A percentile compares a stretch with the other conserved stretches of the same genome.
phyloP scores from a whole-genome alignment of 2,113 vertebrate species.

The Ailuropoda melanoleuca region DNA sequence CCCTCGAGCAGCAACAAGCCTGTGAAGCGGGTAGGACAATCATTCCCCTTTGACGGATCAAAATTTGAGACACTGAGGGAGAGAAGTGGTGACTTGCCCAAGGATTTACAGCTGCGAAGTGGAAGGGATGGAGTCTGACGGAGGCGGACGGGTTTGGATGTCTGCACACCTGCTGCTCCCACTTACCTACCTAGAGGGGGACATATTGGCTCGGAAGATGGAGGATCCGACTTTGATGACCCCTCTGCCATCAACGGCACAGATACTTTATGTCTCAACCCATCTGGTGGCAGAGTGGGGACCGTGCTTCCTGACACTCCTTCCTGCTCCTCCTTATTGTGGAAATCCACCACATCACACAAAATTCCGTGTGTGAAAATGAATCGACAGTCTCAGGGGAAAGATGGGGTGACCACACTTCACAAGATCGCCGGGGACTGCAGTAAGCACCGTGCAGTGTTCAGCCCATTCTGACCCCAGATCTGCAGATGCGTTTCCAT shows the following conservation, averaged over 20 bases:
- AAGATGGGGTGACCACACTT: neutral
- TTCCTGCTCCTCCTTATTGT: neutral
- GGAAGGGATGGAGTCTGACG: too few relatives aligned
- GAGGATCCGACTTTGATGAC: neutral
- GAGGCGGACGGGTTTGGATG: neutral
- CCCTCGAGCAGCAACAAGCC: neutral
- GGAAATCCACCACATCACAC: neutral
- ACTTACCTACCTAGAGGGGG: too few relatives aligned
- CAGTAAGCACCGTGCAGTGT: accelerated
- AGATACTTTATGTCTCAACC: accelerated
- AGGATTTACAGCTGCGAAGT: neutral
- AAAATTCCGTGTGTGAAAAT: neutral
- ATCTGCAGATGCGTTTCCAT: accelerated
- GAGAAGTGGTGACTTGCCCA: neutral
- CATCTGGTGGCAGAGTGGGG: neutral
- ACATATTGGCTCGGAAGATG: neutral
- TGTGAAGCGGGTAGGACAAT: accelerated
- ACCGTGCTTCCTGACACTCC: accelerated
- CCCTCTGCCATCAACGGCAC: neutral
- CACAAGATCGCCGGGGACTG: neutral
- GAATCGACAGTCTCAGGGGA: neutral
- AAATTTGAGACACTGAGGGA: neutral
- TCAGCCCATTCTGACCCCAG: accelerated
- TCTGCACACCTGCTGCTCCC: too few relatives aligned
- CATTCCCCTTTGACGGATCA: accelerated